Conservation (phyloP, 2,797 vertebrate genomes). For the Odontamblyopus rebecca region DNA sequence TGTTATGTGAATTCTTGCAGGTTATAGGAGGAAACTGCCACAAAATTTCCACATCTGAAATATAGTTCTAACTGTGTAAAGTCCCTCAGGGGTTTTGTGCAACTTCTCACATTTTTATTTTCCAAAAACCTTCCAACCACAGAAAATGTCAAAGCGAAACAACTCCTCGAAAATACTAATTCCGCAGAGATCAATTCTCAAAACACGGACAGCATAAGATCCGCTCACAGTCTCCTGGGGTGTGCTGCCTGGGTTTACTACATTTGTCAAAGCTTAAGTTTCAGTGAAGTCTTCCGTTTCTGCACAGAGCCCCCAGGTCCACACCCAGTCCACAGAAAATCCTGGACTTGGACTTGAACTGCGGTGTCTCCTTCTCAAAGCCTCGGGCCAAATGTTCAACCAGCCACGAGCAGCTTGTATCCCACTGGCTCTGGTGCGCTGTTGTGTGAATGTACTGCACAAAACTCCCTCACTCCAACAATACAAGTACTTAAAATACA, state of each 20-base stretch:
- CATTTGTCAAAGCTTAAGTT: constrained; percentile 8
- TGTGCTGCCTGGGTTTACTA: neutral
- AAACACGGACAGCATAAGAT: neutral
- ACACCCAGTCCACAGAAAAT: neutral
- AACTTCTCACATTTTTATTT: neutral
- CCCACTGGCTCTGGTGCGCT: constrained; percentile 6
- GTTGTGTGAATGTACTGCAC: constrained; percentile 18
- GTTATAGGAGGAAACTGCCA: neutral
- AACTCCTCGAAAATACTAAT: neutral
- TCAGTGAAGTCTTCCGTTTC: neutral
- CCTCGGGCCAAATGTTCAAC: constrained; percentile 6
- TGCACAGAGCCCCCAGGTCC: neutral
- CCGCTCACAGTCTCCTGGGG: neutral
- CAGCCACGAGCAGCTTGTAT: neutral
- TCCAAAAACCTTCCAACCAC: neutral
- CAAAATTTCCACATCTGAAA: neutral
- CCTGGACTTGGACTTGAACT: neutral
- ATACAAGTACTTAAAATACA: neutral
- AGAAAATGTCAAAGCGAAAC: neutral
- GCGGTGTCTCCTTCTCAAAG: neutral
- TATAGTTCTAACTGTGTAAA: neutral
- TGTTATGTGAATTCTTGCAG: no score
- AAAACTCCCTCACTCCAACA: constrained; percentile 17
- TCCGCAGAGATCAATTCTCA: neutral
- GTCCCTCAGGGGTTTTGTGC: neutral